Evolutionary conservation across 2,797 vertebrate species (phyloP).

Genomic region (Thaleichthys pacificus): DNA sequence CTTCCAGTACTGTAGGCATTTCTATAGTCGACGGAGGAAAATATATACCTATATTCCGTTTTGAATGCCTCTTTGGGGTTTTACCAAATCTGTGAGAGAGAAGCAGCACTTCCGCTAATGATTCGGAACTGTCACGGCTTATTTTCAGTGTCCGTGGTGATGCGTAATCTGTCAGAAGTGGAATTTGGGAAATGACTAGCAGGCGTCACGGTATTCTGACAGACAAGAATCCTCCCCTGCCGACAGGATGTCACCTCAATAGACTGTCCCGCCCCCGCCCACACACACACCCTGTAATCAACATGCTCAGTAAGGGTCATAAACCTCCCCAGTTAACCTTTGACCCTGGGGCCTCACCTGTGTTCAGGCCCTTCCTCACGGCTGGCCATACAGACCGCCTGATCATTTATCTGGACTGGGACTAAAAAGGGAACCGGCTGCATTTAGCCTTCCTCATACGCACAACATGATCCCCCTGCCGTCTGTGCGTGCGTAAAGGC

Average conservation of each 20-base stretch:
- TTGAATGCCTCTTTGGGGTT: background rate
- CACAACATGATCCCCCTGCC: constrained; percentile 52
- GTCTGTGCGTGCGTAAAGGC: constrained; percentile 66
- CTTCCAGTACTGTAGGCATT: background rate
- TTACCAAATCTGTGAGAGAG: background rate
- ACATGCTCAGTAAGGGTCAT: constrained; percentile 4
- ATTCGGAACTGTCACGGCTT: background rate
- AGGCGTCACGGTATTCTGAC: constrained; percentile 27
- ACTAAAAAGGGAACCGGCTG: constrained; percentile 40
- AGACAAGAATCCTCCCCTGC: constrained; percentile 21
- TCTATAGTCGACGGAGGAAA: too few relatives aligned
- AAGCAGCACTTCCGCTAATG: background rate
- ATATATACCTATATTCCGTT: background rate
- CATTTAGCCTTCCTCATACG: constrained; percentile 69
- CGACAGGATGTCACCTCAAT: constrained; percentile 37
- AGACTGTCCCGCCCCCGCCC: constrained; percentile 8
- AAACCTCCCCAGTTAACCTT: constrained; percentile 8
- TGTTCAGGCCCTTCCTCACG: background rate
- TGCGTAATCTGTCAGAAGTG: constrained; percentile 7
- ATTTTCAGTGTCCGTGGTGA: background rate
- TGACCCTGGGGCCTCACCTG: constrained; percentile 27
- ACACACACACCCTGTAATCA: constrained; percentile 10
- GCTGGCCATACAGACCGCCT: constrained; percentile 26
- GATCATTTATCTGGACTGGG: constrained; percentile 40
- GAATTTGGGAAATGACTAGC: constrained; percentile 30